Base-by-base conservation (phyloP, 2,888 invertebrate genomes). In the Nudaria mundana region DNA sequence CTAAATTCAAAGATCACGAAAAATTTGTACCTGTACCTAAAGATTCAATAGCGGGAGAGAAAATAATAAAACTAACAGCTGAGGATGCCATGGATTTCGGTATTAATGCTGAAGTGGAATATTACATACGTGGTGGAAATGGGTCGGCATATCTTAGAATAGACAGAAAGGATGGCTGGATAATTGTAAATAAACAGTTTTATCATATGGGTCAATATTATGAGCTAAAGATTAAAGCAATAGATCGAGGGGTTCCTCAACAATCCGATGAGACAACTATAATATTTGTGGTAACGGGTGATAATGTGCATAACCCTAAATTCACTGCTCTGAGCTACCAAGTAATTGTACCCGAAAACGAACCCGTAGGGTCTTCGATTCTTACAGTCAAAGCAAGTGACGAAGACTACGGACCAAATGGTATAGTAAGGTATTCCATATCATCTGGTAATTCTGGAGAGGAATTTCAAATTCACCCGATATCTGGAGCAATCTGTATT, bases 291-390 rank as follows among this genome's bases (percentile, higher is more conserved):
- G 92, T 97, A 0, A 96, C 97, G 0, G 97, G 95, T 2, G 95
- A 96, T 71, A 98, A 98, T 76, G 84, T 90, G 25, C 91, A 92
- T 66, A 90, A 92, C 1, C 98, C 98, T 0, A 92, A 92, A 35
- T 98, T 98, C 69, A 94, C 94, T 3, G 95, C 94, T 0, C 81
- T 93, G 0, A 94, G 94, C 60, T 97, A 97, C 74, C 95, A 97
- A 86, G 97, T 96, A 0, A 94, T 96, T 45, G 95, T 98, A 1
- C 95, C 96, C 0, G 98, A 98, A 89, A 97, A 97, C 76, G 96
- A 96, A 69, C 94, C 95, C 0, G 84, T 96, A 0, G 96, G 96
- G 1, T 94, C 96, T 1, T 93, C 94, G 0, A 96, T 98, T 52
- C 79, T 97, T 3, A 95, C 94, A 0, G 93, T 98, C 0, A 93